phyloP scores from a whole-genome alignment of 2,113 vertebrate species.

The Thalassoma bifasciatum region DNA sequence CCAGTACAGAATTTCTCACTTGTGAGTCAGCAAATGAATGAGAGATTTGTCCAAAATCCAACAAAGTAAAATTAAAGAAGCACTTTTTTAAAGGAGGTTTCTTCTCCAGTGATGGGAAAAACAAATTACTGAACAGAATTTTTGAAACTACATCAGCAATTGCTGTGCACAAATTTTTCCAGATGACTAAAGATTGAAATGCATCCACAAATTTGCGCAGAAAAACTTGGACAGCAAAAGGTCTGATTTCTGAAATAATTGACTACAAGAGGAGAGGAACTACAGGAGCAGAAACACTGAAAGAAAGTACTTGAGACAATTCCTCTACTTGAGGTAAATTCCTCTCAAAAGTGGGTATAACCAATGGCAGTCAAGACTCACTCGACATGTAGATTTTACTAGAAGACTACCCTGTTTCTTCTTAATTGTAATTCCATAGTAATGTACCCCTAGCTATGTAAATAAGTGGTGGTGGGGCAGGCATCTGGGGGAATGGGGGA shows the following conservation, averaged over 20 bases:
- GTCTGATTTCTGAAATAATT: neutral
- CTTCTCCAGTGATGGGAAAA: no score
- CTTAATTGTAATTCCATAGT: conserved; percentile 77
- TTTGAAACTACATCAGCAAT: no score
- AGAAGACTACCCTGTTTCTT: conserved; percentile 53
- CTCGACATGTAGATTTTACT: conserved; percentile 63
- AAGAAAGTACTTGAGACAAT: conserved; percentile 38
- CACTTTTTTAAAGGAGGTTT: no score
- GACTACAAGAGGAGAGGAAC: neutral
- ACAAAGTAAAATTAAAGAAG: no score
- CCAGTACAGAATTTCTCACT: no score
- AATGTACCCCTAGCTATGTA: conserved; percentile 76
- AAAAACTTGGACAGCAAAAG: conserved; percentile 3
- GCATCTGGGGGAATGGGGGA: conserved; percentile 55
- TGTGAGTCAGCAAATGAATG: no score
- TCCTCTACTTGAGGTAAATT: conserved; percentile 48
- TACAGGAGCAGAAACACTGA: conserved; percentile 15
- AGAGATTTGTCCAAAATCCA: no score
- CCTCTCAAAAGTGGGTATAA: conserved; percentile 52
- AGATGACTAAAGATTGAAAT: no score
- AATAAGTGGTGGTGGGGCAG: conserved; percentile 70
- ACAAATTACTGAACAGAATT: no score
- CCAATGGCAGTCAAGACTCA: conserved; percentile 64
- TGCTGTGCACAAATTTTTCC: no score
- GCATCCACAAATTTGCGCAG: neutral